These are phyloP conservation scores for Cheilinus undulatus DNA, from an alignment of 2,113 vertebrate genomes.

Conservation along the genomic window DNA sequence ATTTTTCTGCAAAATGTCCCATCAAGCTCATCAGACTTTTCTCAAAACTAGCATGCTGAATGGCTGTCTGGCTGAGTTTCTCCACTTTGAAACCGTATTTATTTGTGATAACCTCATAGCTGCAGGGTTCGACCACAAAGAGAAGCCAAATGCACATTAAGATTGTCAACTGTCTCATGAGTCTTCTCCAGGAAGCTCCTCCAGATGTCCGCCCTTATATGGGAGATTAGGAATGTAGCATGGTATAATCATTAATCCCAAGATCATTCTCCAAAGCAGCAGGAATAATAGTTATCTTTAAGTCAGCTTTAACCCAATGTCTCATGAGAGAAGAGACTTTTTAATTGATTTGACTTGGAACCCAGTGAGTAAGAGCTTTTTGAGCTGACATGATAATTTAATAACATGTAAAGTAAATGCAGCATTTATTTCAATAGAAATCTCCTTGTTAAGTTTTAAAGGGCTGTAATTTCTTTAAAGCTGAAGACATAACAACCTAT, in stretches of 20 bases:
- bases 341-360: too few relatives aligned
- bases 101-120: too few relatives aligned
- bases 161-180: background rate
- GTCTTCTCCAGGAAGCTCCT: slow-evolving; percentile 9
- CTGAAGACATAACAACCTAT: slow-evolving; percentile 1
- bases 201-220: slow-evolving; percentile 48
- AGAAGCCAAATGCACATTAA: background rate
- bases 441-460: background rate
- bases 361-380: too few relatives aligned
- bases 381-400: too few relatives aligned
- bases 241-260: slow-evolving; percentile 32
- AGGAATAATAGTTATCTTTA: slow-evolving; percentile 5
- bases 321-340: background rate
- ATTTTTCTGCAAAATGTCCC: too few relatives aligned
- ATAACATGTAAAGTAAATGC: too few relatives aligned
- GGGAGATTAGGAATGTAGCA: slow-evolving; percentile 26
- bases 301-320: background rate
- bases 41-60: too few relatives aligned
- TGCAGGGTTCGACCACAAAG: background rate
- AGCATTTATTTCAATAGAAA: slow-evolving; percentile 6
- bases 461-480: slow-evolving; percentile 1
- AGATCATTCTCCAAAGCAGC: slow-evolving; percentile 21
- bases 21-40: too few relatives aligned
- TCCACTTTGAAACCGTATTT: too few relatives aligned
- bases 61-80: too few relatives aligned